Percentiles rank a stretch among this genome's conserved stretches.
Conservation (phyloP, 2,113 vertebrate genomes). For the Charadrius vociferus region DNA sequence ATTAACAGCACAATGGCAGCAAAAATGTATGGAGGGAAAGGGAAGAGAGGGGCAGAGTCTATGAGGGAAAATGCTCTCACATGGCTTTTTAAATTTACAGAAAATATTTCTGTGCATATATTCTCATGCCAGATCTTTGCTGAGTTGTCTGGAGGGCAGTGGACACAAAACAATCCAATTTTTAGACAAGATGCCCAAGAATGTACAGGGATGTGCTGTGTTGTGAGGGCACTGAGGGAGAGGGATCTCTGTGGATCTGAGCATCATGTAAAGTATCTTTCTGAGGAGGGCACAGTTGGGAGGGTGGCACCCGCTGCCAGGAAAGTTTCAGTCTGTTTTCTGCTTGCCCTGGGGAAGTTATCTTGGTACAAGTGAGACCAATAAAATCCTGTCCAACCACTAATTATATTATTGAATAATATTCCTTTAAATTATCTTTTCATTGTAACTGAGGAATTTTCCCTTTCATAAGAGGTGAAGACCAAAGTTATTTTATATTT, state of each 20-base stretch:
- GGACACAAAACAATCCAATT: background rate
- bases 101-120: background rate
- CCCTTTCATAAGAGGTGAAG: background rate
- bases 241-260: background rate
- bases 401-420: background rate
- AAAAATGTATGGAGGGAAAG: background rate
- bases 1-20: background rate
- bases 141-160: background rate
- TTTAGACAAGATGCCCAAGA: background rate
- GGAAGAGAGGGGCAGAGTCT: background rate
- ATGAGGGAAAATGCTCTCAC: background rate
- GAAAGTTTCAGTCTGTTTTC: background rate
- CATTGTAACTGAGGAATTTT: background rate
- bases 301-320: background rate
- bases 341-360: background rate
- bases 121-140: background rate
- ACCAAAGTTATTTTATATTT: background rate
- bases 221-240: background rate
- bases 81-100: background rate
- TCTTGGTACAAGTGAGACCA: background rate
- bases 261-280: background rate
- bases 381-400: background rate
- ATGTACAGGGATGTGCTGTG: background rate
- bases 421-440: background rate
- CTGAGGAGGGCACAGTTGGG: background rate